Conservation (phyloP, 2,888 invertebrate species). For the Hirtodrosophila duncani region DNA sequence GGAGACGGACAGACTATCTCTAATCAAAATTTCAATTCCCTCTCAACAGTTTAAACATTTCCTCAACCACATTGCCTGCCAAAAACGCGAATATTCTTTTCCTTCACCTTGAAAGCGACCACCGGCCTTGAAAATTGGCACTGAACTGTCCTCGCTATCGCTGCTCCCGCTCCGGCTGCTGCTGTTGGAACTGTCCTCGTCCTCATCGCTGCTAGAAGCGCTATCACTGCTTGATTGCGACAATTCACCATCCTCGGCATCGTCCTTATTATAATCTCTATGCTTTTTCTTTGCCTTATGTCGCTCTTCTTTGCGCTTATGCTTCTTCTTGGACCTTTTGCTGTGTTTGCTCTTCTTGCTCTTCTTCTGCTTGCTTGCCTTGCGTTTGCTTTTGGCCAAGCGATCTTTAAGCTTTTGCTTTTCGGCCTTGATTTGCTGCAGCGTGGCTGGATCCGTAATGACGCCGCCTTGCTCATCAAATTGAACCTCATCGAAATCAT, state of each 20-base stretch:
- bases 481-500: slow-evolving; percentile 54
- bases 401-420: slow-evolving; percentile 46
- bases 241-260: slow-evolving; percentile 56
- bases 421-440: slow-evolving; percentile 50
- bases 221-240: slow-evolving; percentile 43
- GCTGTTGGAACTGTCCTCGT: slow-evolving; percentile 25
- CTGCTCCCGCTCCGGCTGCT: slow-evolving; percentile 32
- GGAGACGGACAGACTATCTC: no score
- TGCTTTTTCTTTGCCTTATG: slow-evolving; percentile 37
- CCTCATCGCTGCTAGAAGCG: slow-evolving; percentile 41
- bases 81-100: slow-evolving; percentile 74
- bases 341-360: slow-evolving; percentile 31
- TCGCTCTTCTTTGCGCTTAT: slow-evolving; percentile 19
- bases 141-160: slow-evolving; percentile 29
- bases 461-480: slow-evolving; percentile 72
- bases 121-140: slow-evolving; percentile 57
- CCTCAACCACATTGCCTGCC: no score
- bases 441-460: slow-evolving; percentile 57
- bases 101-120: slow-evolving; percentile 74
- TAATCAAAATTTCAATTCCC: no score
- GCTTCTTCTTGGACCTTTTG: slow-evolving; percentile 47
- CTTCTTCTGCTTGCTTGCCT: slow-evolving; percentile 40
- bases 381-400: slow-evolving; percentile 38
- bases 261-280: slow-evolving; percentile 9
- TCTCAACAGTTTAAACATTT: no score